Conservation (phyloP, 2,797 vertebrate genomes). For the Chloroceryle amazona region DNA sequence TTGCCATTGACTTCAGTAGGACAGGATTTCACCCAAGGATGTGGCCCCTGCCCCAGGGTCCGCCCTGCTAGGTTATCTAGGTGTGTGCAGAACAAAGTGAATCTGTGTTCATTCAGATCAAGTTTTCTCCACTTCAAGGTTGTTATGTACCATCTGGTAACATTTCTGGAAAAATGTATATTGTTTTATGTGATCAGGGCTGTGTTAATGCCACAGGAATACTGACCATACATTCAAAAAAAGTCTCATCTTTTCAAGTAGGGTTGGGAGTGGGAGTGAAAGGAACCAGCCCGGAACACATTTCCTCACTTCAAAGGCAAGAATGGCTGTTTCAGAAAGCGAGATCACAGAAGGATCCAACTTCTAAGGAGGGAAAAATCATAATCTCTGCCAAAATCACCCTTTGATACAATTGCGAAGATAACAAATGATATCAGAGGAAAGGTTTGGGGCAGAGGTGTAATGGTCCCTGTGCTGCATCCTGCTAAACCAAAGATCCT, state of each 20-base stretch:
- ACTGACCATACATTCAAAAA: not conserved
- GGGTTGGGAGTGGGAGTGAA: not conserved
- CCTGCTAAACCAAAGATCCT: not conserved
- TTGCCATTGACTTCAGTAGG: not conserved
- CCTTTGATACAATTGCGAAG: slow-evolving; percentile 37
- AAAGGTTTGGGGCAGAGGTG: not conserved
- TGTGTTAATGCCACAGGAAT: not conserved
- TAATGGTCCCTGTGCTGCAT: not conserved
- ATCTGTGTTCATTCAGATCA: not conserved
- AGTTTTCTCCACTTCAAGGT: not conserved
- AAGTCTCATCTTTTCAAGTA: slow-evolving; percentile 2
- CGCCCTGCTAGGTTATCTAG: not conserved
- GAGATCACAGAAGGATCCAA: slow-evolving; percentile 17
- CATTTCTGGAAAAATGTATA: not conserved
- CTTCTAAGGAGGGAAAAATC: slow-evolving; percentile 42
- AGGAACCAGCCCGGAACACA: not conserved
- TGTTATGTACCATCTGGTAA: not conserved
- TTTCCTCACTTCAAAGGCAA: slow-evolving; percentile 61
- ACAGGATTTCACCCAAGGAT: slow-evolving; percentile 38
- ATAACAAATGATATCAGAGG: not conserved
- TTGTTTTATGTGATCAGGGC: not conserved
- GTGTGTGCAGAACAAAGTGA: not conserved
- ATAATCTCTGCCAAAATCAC: not conserved
- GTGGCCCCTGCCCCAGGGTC: not conserved
- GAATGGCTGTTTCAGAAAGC: not conserved